These are phyloP conservation scores for Mungos mungo DNA, from an alignment of 2,113 vertebrate species.

Conservation along the genomic window DNA sequence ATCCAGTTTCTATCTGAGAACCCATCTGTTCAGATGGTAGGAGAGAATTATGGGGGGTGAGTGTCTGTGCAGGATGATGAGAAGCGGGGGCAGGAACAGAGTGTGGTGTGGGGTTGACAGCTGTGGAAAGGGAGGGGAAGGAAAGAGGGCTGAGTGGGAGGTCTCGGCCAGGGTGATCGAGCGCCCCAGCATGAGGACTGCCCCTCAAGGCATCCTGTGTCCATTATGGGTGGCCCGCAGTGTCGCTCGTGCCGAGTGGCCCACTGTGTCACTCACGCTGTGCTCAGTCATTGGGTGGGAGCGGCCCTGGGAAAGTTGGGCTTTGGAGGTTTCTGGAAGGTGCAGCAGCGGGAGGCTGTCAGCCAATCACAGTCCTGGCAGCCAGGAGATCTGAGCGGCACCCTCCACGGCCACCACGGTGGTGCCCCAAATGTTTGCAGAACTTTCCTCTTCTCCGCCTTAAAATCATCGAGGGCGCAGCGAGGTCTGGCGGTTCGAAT, in stretches of 20 bases:
- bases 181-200: neutral
- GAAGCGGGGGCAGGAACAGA: neutral
- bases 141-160: neutral
- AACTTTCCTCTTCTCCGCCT: neutral
- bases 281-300: neutral
- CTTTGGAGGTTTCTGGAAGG: neutral
- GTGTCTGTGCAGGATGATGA: neutral
- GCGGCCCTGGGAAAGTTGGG: no score
- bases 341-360: neutral
- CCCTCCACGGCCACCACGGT: rapidly evolving
- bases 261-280: rapidly evolving
- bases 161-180: neutral
- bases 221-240: neutral
- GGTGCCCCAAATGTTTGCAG: neutral
- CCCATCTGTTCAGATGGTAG: neutral
- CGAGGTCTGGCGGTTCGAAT: neutral
- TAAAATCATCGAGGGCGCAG: neutral
- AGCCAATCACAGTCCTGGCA: neutral
- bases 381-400: neutral
- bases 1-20: neutral
- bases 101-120: neutral
- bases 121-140: neutral
- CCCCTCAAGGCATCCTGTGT: no score
- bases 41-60: neutral
- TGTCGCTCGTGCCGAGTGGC: rapidly evolving